These are phyloP conservation scores for Eurytoma californica DNA, from an alignment of 2,888 invertebrate species.

Conservation along the genomic window DNA sequence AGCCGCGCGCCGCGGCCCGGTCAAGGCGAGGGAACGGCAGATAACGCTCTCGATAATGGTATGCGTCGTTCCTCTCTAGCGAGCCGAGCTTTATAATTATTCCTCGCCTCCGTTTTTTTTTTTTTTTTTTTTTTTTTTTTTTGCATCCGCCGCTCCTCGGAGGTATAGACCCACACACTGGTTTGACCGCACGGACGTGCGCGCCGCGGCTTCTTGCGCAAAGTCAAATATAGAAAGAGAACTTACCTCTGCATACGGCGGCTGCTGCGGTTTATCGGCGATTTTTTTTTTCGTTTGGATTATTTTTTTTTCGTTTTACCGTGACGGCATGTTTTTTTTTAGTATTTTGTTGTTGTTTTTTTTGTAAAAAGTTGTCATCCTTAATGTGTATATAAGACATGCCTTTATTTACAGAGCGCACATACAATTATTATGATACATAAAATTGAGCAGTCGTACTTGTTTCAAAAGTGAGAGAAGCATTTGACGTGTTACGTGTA, in stretches of 20 bases:
- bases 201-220: slow-evolving; percentile 35
- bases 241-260: slow-evolving; percentile 53
- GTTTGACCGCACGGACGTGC: slow-evolving; percentile 46
- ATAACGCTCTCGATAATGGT: slow-evolving; percentile 58
- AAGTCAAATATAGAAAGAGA: slow-evolving; percentile 54
- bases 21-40: slow-evolving; percentile 57
- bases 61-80: slow-evolving; percentile 58
- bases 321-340: background rate
- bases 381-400: slow-evolving; percentile 59
- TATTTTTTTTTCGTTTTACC: too few relatives aligned
- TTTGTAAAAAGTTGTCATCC: slow-evolving; percentile 41
- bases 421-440: slow-evolving; percentile 58
- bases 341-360: slow-evolving; percentile 17
- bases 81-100: slow-evolving; percentile 61
- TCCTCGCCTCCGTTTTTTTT: slow-evolving; percentile 46
- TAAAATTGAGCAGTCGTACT: slow-evolving; percentile 57
- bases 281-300: background rate
- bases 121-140: slow-evolving; percentile 2
- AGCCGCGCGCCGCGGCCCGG: slow-evolving; percentile 28
- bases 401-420: slow-evolving; percentile 59
- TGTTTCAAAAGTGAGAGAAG: slow-evolving; percentile 56
- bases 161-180: slow-evolving; percentile 42
- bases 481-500: slow-evolving; percentile 53
- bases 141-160: background rate
- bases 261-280: slow-evolving; percentile 4